These are phyloP conservation scores for Gobio occitaniae DNA, from an alignment of 2,797 vertebrate species.

Conservation along the genomic window DNA sequence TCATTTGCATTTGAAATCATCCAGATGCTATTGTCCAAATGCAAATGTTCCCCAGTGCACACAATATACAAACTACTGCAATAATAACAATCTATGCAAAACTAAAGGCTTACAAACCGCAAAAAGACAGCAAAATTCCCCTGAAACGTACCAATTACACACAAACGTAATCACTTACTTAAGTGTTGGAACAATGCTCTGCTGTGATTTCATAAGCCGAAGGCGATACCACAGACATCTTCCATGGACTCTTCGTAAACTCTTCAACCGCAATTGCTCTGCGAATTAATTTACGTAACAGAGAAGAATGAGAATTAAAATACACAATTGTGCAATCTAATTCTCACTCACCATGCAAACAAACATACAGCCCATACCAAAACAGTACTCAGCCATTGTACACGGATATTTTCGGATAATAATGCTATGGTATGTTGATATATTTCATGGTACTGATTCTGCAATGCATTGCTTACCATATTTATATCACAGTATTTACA, in stretches of 20 bases:
- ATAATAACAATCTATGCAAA: neutral
- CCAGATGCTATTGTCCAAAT: neutral
- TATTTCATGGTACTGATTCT: neutral
- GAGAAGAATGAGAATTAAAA: neutral
- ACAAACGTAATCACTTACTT: constrained; percentile 83
- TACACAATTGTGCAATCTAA: neutral
- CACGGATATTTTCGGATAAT: neutral
- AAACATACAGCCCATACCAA: neutral
- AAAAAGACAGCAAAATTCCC: neutral
- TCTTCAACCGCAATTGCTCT: constrained; percentile 98
- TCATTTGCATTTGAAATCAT: neutral
- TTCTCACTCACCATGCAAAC: neutral
- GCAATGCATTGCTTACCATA: neutral
- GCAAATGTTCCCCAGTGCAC: neutral
- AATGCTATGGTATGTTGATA: neutral
- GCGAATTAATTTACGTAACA: constrained; percentile 8
- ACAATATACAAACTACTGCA: neutral
- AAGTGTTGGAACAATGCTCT: constrained; percentile 92
- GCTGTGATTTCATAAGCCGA: constrained; percentile 92
- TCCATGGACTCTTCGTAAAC: constrained; percentile 93
- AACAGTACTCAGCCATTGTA: neutral
- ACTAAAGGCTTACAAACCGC: neutral
- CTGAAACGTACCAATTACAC: neutral
- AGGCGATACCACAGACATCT: constrained; percentile 98
- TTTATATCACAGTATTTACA: neutral